A percentile compares a stretch with the other conserved stretches of the same genome.
Conservation (phyloP, 2,113 vertebrate genomes). For the Paramormyrops kingsleyae region DNA sequence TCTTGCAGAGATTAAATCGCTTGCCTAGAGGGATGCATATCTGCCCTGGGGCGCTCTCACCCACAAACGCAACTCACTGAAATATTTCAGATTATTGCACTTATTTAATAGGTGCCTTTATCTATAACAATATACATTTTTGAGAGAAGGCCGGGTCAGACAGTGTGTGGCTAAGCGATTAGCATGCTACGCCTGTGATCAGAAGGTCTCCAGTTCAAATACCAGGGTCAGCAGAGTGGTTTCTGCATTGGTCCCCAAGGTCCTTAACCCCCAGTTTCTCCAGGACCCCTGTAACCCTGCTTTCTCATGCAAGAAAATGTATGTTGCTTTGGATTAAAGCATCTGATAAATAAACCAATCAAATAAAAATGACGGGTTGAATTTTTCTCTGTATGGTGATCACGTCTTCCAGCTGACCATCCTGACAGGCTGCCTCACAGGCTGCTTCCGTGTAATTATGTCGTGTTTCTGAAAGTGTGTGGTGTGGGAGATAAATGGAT, state of each 20-base stretch:
- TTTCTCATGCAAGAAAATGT: not conserved
- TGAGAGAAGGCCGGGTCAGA: not conserved
- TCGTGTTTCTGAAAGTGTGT: not conserved
- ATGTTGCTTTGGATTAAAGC: not conserved
- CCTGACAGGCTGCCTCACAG: not conserved
- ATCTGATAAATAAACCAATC: not conserved
- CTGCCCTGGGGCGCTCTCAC: not conserved
- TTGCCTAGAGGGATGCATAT: not conserved
- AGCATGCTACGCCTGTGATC: too few relatives aligned
- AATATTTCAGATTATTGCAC: not conserved
- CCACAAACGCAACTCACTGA: not conserved
- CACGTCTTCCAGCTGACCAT: not conserved
- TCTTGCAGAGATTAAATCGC: not conserved
- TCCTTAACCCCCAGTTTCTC: not conserved
- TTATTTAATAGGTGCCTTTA: not conserved
- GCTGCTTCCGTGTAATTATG: not conserved
- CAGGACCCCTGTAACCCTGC: not conserved
- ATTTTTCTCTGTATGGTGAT: not conserved
- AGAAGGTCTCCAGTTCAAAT: not conserved
- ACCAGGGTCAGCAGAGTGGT: not conserved
- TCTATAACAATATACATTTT: not conserved
- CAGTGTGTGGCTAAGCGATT: not conserved
- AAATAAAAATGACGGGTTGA: not conserved
- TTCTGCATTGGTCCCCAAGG: not conserved
- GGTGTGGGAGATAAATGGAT: not conserved